A percentile compares a stretch with the other conserved stretches of the same genome.
Evolutionary conservation across 1,140 invertebrate species (phyloP).

Genomic region (Diploscapter pachys): DNA sequence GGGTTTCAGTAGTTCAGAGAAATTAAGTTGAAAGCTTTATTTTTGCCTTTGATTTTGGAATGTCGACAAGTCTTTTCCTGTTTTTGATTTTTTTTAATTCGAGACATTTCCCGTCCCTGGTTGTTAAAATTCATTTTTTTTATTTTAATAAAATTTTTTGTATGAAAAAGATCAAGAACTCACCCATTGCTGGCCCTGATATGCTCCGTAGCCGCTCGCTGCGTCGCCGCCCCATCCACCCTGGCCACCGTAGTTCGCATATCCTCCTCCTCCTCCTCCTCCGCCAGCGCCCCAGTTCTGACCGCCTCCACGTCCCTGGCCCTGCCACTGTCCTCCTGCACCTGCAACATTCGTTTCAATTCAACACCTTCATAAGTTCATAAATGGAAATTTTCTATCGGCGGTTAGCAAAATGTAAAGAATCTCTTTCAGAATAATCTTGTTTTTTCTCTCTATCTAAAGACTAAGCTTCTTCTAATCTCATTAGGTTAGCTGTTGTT

Average conservation of each 20-base stretch:
- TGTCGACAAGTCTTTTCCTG: too few relatives aligned
- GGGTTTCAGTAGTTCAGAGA: too few relatives aligned
- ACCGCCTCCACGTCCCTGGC: slow-evolving; percentile 36
- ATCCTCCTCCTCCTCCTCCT: slow-evolving; percentile 22
- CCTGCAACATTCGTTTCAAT: neutral
- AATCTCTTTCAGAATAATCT: too few relatives aligned
- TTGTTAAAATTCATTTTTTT: neutral
- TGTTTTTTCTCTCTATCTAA: too few relatives aligned
- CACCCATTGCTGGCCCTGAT: slow-evolving; percentile 13
- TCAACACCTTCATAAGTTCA: slow-evolving; percentile 22
- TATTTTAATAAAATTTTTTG: neutral
- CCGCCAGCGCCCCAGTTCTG: slow-evolving; percentile 10
- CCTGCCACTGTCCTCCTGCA: slow-evolving; percentile 16
- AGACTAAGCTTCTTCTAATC: too few relatives aligned
- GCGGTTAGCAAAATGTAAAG: too few relatives aligned
- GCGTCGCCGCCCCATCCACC: slow-evolving; percentile 21
- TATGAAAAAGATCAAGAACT: neutral
- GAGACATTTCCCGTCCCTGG: slow-evolving; percentile 39
- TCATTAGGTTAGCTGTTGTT: too few relatives aligned
- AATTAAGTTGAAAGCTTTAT: too few relatives aligned
- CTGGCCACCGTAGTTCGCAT: slow-evolving; percentile 21
- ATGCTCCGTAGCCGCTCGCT: slow-evolving; percentile 20
- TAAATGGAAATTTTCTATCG: slow-evolving; percentile 6
- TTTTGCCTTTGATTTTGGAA: too few relatives aligned
- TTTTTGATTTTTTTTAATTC: too few relatives aligned